A percentile compares a stretch with the other conserved stretches of the same genome.
Conservation (phyloP, 64 coral and sea anemone species). For the Hydrozoanthus tunicans region DNA sequence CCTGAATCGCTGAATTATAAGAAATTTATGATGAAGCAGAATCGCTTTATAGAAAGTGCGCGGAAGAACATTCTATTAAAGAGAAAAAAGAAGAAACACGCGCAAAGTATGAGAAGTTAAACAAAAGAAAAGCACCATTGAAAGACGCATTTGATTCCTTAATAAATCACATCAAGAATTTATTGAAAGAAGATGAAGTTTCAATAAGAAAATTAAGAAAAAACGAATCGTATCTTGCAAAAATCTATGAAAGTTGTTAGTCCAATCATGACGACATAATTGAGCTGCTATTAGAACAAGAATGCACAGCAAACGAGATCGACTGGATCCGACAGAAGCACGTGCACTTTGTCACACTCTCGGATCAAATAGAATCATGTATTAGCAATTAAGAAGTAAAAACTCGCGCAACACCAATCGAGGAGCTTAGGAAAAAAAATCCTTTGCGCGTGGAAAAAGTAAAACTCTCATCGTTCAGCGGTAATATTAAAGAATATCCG, state of each 20-base stretch:
- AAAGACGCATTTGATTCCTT: conserved; percentile 11
- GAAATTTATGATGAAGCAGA: conserved; percentile 49
- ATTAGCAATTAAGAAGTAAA: too few relatives aligned
- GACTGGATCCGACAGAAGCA: conserved; percentile 2
- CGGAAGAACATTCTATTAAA: conserved; percentile 38
- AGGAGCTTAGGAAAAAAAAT: too few relatives aligned
- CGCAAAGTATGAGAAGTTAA: conserved; percentile 14
- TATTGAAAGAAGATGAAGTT: conserved; percentile 31
- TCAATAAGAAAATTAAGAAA: conserved; percentile 20
- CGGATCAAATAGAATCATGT: too few relatives aligned
- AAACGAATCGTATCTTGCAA: conserved; percentile 2
- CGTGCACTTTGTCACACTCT: background rate
- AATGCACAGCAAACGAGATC: background rate
- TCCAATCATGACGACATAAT: background rate
- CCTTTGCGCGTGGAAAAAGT: background rate
- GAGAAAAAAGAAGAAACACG: background rate
- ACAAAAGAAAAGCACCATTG: background rate
- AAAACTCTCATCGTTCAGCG: conserved; percentile 1
- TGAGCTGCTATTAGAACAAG: background rate
- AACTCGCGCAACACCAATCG: too few relatives aligned
- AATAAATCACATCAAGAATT: conserved; percentile 25
- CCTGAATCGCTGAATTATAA: conserved; percentile 51
- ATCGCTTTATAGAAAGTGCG: conserved; percentile 29
- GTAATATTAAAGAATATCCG: conserved; percentile 10
- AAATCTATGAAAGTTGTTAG: background rate